Conservation (phyloP, 1,140 invertebrate species). For the Delia radicum region DNA sequence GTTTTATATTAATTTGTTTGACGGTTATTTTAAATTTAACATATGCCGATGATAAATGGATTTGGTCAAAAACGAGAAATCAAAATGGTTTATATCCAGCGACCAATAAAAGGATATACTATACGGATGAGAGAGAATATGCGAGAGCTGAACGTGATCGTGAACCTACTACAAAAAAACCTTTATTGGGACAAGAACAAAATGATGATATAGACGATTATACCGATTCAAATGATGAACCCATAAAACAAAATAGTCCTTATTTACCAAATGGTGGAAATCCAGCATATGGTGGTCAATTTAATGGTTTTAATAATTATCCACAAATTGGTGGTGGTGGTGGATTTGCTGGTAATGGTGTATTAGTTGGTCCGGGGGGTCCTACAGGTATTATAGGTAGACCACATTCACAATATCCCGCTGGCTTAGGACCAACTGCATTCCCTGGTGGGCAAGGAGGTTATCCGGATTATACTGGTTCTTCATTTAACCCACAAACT, state of each 20-base stretch:
- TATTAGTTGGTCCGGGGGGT: slow-evolving; percentile 63
- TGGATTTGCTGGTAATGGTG: slow-evolving; percentile 39
- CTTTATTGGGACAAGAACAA: slow-evolving; percentile 42
- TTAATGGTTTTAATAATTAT: slow-evolving; percentile 27
- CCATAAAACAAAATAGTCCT: slow-evolving; percentile 40
- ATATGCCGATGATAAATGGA: slow-evolving; percentile 6
- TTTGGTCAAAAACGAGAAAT: not conserved
- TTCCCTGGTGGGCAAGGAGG: not conserved
- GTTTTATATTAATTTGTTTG: not conserved
- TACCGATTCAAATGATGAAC: slow-evolving; percentile 35
- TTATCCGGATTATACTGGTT: slow-evolving; percentile 20
- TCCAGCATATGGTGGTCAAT: slow-evolving; percentile 26
- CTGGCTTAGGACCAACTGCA: not conserved
- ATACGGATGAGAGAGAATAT: slow-evolving; percentile 1
- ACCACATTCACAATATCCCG: slow-evolving; percentile 34
- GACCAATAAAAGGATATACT: not conserved
- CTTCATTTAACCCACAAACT: not conserved
- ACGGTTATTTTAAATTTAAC: not conserved
- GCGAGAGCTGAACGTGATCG: slow-evolving; percentile 28
- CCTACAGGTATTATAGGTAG: slow-evolving; percentile 60
- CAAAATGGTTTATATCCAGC: not conserved
- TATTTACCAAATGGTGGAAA: slow-evolving; percentile 27
- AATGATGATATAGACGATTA: slow-evolving; percentile 53
- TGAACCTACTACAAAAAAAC: slow-evolving; percentile 44
- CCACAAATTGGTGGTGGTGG: slow-evolving; percentile 33